phyloP scores from a whole-genome alignment of 2,113 vertebrate species.

The Baryphthengus martii region DNA sequence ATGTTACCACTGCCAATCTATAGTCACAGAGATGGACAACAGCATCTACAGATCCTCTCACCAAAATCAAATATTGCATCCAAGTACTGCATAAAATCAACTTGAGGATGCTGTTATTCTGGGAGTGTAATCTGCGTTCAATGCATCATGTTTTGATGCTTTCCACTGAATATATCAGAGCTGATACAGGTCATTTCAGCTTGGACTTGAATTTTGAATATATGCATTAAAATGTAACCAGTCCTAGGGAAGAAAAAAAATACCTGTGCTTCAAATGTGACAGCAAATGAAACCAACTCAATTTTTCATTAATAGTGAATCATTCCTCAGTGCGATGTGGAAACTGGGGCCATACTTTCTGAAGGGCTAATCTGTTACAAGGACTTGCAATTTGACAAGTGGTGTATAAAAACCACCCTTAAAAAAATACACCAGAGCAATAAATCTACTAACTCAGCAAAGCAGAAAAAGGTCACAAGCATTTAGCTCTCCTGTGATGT shows the following conservation, averaged over 20 bases:
- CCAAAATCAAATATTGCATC: background rate
- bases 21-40: background rate
- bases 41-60: background rate
- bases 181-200: conserved; percentile 27
- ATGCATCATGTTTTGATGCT: conserved; percentile 19
- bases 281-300: conserved; percentile 29
- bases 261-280: background rate
- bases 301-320: conserved; percentile 45
- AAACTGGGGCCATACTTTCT: background rate
- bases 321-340: background rate
- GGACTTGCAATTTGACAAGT: conserved; percentile 7
- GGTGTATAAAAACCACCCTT: background rate
- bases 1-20: background rate
- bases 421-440: background rate
- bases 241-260: background rate
- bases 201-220: conserved; percentile 40
- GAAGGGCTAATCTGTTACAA: conserved; percentile 18
- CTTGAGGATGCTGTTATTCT: background rate
- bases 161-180: conserved; percentile 5
- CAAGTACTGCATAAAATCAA: background rate
- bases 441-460: conserved; percentile 3
- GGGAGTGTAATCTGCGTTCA: background rate
- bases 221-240: conserved; percentile 28
- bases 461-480: background rate
- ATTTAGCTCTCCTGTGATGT: background rate